Conservation (phyloP, 2,888 invertebrate species). For the Parnassius glacialis region DNA sequence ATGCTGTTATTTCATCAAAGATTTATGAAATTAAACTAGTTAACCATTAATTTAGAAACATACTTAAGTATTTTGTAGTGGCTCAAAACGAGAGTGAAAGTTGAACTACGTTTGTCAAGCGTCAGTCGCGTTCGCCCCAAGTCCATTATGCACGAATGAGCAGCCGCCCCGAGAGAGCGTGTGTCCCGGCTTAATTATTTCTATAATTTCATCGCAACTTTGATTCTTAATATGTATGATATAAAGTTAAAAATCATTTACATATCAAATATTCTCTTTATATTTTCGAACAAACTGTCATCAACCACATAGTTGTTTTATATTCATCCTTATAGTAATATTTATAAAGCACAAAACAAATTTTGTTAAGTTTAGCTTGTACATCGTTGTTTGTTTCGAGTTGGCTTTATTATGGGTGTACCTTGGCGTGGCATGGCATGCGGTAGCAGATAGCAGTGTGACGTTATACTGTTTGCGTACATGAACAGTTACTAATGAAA, state of each 20-base stretch:
- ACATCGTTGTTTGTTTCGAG: constrained; percentile 42
- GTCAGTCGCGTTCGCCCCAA: constrained; percentile 65
- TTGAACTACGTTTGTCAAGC: constrained; percentile 74
- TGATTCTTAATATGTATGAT: constrained; percentile 32
- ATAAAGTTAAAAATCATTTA: constrained; percentile 49
- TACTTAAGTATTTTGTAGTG: constrained; percentile 33
- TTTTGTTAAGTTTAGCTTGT: constrained; percentile 30
- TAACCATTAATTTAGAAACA: background rate
- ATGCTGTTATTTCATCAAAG: too few species aligned
- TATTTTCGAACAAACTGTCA: constrained; percentile 49
- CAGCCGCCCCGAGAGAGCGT: constrained; percentile 78
- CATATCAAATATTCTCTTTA: constrained; percentile 35
- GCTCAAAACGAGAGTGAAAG: constrained; percentile 75
- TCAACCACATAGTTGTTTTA: constrained; percentile 31
- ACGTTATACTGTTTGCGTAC: constrained; percentile 62
- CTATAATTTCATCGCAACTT: constrained; percentile 32
- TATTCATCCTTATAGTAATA: constrained; percentile 28
- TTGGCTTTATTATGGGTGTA: constrained; percentile 75
- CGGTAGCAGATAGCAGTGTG: constrained; percentile 58
- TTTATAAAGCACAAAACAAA: constrained; percentile 35
- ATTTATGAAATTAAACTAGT: too few species aligned
- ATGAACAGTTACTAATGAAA: constrained; percentile 50
- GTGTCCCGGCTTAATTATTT: constrained; percentile 71
- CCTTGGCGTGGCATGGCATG: constrained; percentile 60
- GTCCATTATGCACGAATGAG: constrained; percentile 80